Conservation (phyloP, 2,113 vertebrate species). For the Salvator merianae region DNA sequence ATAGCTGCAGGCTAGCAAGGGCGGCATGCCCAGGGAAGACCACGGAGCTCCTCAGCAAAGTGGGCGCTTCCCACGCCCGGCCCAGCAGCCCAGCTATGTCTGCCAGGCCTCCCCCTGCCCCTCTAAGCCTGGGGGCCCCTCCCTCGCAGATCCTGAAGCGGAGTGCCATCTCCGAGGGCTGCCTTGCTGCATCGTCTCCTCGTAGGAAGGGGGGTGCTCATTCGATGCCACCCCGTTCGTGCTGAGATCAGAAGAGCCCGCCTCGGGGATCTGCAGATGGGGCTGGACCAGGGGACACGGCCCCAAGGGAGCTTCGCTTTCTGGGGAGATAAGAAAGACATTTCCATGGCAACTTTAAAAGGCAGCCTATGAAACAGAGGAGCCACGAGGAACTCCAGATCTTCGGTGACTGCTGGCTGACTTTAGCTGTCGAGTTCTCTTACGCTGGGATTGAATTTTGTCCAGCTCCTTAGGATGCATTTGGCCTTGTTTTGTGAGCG, state of each 20-base stretch:
- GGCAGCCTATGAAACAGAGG: background rate
- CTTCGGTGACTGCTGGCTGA: too few relatives aligned
- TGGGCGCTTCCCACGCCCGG: background rate
- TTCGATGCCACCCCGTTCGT: background rate
- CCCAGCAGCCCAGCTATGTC: background rate
- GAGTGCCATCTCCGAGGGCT: background rate
- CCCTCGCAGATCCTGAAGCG: background rate
- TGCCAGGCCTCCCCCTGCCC: background rate
- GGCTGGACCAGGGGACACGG: background rate
- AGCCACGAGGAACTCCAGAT: too few relatives aligned
- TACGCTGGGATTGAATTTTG: too few relatives aligned
- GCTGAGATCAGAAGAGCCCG: background rate
- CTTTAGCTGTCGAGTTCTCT: too few relatives aligned
- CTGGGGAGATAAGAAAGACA: conserved; percentile 54
- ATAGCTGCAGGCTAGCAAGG: background rate
- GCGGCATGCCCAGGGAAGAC: background rate
- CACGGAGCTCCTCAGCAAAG: background rate
- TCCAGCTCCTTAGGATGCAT: too few relatives aligned
- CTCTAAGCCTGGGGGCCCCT: background rate
- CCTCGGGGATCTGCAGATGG: conserved; percentile 23
- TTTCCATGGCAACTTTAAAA: background rate
- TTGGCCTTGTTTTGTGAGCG: too few relatives aligned
- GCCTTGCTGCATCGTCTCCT: conserved; percentile 68
- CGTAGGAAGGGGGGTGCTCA: conserved; percentile 72
- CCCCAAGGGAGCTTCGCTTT: conserved; percentile 38